phyloP scores from a whole-genome alignment of 2,797 vertebrate species.

The Coregonus ussuriensis region DNA sequence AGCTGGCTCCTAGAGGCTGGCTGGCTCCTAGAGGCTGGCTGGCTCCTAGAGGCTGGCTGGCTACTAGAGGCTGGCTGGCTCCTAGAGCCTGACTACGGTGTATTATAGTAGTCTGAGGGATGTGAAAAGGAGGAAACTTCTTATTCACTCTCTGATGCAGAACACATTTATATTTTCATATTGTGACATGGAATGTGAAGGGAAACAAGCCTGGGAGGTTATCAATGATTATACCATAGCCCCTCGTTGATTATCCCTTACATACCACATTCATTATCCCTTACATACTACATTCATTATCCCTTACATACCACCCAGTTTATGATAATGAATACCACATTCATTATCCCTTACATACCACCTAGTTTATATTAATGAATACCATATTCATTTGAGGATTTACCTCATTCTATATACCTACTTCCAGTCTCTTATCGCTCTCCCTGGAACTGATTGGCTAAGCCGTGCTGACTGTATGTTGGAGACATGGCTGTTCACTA shows the following conservation, averaged over 20 bases:
- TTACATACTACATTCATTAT: too few relatives aligned
- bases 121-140: constrained; percentile 44
- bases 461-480: constrained; percentile 57
- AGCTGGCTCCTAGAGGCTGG: background rate
- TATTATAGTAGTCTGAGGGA: constrained; percentile 48
- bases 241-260: too few relatives aligned
- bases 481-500: constrained; percentile 40
- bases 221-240: constrained; percentile 51
- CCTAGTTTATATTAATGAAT: constrained; percentile 45
- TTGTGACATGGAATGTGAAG: constrained; percentile 37
- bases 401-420: constrained; percentile 56
- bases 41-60: too few relatives aligned
- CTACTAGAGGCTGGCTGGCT: too few relatives aligned
- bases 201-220: constrained; percentile 54
- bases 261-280: too few relatives aligned
- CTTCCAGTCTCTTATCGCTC: constrained; percentile 42
- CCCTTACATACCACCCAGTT: too few relatives aligned
- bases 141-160: constrained; percentile 48
- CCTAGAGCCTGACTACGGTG: constrained; percentile 37
- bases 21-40: too few relatives aligned
- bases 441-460: constrained; percentile 61
- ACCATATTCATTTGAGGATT: constrained; percentile 63
- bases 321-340: too few relatives aligned
- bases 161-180: constrained; percentile 73
- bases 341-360: too few relatives aligned